phyloP scores from a whole-genome alignment of 2,888 invertebrate genomes.

The Nomada goodeniana region DNA sequence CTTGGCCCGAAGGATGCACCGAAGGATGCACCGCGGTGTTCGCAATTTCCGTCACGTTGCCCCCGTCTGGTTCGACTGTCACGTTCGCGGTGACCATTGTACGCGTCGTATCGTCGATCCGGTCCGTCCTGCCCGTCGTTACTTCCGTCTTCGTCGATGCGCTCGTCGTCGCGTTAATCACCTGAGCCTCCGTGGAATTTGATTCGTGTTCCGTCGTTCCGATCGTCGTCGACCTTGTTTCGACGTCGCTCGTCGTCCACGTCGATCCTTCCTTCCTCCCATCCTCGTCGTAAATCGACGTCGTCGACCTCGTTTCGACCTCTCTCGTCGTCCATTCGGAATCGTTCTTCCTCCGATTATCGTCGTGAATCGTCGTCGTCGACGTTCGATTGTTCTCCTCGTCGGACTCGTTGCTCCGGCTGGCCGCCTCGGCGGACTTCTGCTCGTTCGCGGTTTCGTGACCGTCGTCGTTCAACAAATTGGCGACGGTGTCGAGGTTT shows the following conservation, averaged over 20 bases:
- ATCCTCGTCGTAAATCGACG: not conserved
- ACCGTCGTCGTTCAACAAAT: constrained; percentile 27
- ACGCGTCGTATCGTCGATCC: constrained; percentile 15
- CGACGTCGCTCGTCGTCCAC: too few species aligned
- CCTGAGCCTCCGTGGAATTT: not conserved
- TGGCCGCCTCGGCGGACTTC: too few species aligned
- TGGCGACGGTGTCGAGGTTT: constrained; percentile 1
- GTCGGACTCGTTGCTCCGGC: not conserved
- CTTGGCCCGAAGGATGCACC: constrained; percentile 51
- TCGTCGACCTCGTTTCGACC: not conserved
- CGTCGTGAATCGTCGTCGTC: not conserved
- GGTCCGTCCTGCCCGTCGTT: not conserved
- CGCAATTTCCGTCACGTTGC: constrained; percentile 62
- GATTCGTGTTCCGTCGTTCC: not conserved
- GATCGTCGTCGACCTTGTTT: not conserved
- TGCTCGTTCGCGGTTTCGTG: not conserved
- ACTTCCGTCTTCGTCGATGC: constrained; percentile 2
- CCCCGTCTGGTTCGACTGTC: constrained; percentile 27
- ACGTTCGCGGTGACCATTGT: constrained; percentile 20
- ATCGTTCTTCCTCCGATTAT: not conserved
- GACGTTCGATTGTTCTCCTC: not conserved
- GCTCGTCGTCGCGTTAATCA: constrained; percentile 1
- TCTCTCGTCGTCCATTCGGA: not conserved
- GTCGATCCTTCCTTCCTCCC: not conserved
- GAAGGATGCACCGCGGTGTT: constrained; percentile 48